Evolutionary conservation across 37 sponge, comb jelly and placozoan genomes (phyloP), one percentile per base, ranked within the genome.

Genomic region (Corticium candelabrum): DNA sequence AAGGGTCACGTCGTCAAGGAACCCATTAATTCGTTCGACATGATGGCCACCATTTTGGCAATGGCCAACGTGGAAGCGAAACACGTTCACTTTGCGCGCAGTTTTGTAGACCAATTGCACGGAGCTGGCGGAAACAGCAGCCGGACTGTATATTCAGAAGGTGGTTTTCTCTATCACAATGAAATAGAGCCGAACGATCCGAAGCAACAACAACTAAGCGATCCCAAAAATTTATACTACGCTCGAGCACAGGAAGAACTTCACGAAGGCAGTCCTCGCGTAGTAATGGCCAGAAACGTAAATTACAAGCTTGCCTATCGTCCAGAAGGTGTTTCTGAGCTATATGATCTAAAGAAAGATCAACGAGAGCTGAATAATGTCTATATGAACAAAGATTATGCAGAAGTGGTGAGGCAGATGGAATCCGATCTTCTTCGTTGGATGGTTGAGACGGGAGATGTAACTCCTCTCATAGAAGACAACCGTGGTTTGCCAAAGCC

Each of bases 1-100:
- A 15, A 4, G 5, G 73, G 73, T 32, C 33, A 70, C 29, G 73
- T 70, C 73, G 31, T 70, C 5, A 32, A 70, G 36, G 29, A 70
- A 32, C 73, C 73, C 33, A 70, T 70, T 32, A 70, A 70, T 70
- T 70, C 73, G 29, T 70, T 70, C 31, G 73, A 70, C 73, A 70
- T 70, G 73, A 70, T 70, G 73, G 73, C 7, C 31, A 70, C 73
- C 36, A 70, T 70, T 35, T 4, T 15, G 73, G 73, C 5, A 7
- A 70, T 70, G 73, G 73, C 73, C 36, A 70, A 70, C 73, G 36
- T 70, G 31, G 21, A 70, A 7, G 73, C 21, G 73, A 29, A 7
- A 7, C 73, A 70, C 73, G 31, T 70, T 29, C 73, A 15, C 73
- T 70, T 70, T 70, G 73, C 73, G 29, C 7, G 21, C 31, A 70